Percentiles rank a stretch among this genome's conserved stretches.
Conservation (phyloP, 2,113 vertebrate genomes). For the Paramormyrops kingsleyae region DNA sequence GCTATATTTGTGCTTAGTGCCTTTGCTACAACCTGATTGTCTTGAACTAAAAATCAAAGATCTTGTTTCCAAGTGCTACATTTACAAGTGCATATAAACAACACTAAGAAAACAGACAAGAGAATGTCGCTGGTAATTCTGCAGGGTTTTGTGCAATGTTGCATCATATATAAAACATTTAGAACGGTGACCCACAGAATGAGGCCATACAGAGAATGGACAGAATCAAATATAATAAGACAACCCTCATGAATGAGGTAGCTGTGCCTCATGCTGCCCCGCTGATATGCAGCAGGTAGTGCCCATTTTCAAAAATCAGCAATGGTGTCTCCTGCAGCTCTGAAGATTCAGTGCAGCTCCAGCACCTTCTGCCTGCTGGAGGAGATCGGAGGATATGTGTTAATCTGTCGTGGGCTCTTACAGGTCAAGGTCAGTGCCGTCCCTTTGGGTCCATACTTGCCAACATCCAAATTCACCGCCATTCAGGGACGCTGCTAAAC, state of each 20-base stretch:
- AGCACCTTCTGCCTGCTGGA: slow-evolving; percentile 73
- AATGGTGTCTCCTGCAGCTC: slow-evolving; percentile 52
- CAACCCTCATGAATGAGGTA: not conserved
- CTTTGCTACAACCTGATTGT: not conserved
- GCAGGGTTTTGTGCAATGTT: not conserved
- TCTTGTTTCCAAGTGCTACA: not conserved
- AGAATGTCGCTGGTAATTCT: not conserved
- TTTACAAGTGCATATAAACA: not conserved
- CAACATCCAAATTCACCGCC: not conserved
- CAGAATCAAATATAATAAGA: not conserved
- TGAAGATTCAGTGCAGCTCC: slow-evolving; percentile 84
- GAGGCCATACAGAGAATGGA: not conserved
- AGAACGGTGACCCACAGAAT: not conserved
- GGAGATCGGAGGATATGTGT: slow-evolving; percentile 72
- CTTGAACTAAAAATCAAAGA: not conserved
- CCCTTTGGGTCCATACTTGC: not conserved
- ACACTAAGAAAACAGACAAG: not conserved
- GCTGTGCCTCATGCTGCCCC: not conserved
- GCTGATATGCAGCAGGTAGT: not conserved
- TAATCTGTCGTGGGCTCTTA: slow-evolving; percentile 71
- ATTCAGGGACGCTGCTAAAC: not conserved
- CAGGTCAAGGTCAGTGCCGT: slow-evolving; percentile 73
- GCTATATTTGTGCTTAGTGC: not conserved
- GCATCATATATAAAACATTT: not conserved
- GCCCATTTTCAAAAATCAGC: not conserved